phyloP scores from a whole-genome alignment of 2,797 vertebrate genomes.

The Champsocephalus esox region DNA sequence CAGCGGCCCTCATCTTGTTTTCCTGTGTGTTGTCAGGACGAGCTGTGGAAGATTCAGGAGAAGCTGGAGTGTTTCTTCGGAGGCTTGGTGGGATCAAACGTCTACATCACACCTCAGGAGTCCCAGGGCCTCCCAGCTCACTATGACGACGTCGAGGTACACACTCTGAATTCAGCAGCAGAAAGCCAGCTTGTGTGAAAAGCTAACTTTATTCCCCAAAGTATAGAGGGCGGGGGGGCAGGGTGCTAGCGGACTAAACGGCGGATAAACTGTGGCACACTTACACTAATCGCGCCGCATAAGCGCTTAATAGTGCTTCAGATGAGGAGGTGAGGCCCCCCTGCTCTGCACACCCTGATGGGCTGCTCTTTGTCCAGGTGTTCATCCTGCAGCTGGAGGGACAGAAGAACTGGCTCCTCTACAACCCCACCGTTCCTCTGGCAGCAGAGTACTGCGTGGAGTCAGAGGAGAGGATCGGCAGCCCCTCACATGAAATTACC shows the following conservation, averaged over 20 bases:
- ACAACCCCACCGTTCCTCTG: conserved; percentile 87
- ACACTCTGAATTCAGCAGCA: not conserved
- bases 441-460: conserved; percentile 90
- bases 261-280: too few species aligned
- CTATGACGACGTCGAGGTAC: conserved; percentile 95
- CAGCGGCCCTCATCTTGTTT: not conserved
- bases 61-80: conserved; percentile 94
- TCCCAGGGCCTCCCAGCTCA: conserved; percentile 94
- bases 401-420: conserved; percentile 92
- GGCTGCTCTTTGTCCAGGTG: conserved; percentile 79
- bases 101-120: conserved; percentile 92
- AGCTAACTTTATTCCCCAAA: not conserved
- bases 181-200: not conserved
- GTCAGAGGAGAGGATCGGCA: conserved; percentile 86
- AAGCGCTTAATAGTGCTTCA: too few species aligned
- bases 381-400: conserved; percentile 94
- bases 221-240: too few species aligned
- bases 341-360: not conserved
- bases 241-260: too few species aligned
- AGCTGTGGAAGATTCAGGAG: conserved; percentile 93
- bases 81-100: conserved; percentile 91
- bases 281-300: too few species aligned
- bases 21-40: conserved; percentile 82
- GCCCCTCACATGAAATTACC: conserved; percentile 87
- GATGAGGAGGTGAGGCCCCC: too few species aligned